Evolutionary conservation across 2,113 vertebrate genomes (phyloP).

Genomic region (Sakesphorus luctuosus): DNA sequence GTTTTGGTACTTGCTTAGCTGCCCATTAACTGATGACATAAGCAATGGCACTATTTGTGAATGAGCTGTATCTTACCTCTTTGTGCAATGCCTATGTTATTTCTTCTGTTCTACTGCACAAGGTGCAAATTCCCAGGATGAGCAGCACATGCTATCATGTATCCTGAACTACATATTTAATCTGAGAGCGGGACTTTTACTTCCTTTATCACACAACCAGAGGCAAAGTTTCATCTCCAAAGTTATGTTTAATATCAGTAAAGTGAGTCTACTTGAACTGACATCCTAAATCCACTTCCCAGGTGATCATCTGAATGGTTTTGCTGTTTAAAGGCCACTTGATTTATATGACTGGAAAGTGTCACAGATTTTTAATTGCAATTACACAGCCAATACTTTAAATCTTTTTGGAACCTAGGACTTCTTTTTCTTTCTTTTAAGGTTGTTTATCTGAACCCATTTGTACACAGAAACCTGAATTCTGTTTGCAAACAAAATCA

Average conservation of each 20-base stretch:
- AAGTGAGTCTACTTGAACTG: background rate
- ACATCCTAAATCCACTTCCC: conserved; percentile 14
- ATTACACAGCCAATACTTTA: background rate
- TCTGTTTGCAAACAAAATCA: background rate
- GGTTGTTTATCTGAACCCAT: background rate
- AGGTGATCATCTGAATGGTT: background rate
- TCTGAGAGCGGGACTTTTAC: background rate
- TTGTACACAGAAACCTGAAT: background rate
- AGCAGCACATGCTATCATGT: background rate
- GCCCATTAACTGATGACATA: background rate
- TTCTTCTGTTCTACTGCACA: background rate
- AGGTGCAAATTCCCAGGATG: background rate
- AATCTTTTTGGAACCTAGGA: background rate
- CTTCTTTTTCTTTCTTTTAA: background rate
- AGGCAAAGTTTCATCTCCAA: conserved; percentile 18
- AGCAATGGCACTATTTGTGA: background rate
- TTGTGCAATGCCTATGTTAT: background rate
- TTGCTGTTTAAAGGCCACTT: background rate
- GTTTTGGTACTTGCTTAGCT: background rate
- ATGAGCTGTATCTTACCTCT: background rate
- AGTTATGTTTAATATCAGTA: background rate
- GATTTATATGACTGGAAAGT: background rate
- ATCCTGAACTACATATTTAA: background rate
- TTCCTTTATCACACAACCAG: background rate
- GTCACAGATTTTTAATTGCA: background rate